Conservation (phyloP, 2,113 vertebrate species). For the Lipophrys pholis region DNA sequence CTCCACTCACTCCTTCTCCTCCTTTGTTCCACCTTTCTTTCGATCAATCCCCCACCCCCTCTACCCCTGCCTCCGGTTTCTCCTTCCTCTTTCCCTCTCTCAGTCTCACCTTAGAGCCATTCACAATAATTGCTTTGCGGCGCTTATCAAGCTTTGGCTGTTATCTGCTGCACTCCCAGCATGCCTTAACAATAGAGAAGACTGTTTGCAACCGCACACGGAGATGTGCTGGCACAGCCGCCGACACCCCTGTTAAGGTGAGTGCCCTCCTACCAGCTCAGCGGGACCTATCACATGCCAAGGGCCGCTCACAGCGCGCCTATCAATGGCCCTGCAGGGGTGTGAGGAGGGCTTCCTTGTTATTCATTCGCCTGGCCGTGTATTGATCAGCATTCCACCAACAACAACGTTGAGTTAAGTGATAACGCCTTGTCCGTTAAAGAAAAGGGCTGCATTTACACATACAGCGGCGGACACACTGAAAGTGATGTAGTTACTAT, state of each 20-base stretch:
- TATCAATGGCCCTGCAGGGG: slow-evolving; percentile 24
- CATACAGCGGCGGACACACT: too few species aligned
- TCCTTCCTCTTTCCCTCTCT: background rate
- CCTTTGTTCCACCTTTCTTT: background rate
- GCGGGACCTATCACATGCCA: slow-evolving; percentile 7
- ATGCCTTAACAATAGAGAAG: slow-evolving; percentile 5
- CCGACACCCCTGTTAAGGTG: too few species aligned
- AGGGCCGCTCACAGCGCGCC: slow-evolving; percentile 1
- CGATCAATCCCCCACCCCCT: background rate
- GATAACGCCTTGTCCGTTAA: too few species aligned
- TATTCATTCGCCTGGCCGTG: background rate
- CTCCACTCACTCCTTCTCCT: too few species aligned
- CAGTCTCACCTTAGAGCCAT: slow-evolving; percentile 46
- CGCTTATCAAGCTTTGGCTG: slow-evolving; percentile 44
- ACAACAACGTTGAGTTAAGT: background rate
- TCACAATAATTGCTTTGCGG: slow-evolving; percentile 61
- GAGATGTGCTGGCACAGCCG: background rate
- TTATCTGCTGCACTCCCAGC: slow-evolving; percentile 32
- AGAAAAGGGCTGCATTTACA: too few species aligned
- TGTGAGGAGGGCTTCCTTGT: slow-evolving; percentile 6
- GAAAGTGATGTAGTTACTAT: too few species aligned
- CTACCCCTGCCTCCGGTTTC: too few species aligned
- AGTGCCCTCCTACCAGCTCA: too few species aligned
- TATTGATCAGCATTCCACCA: slow-evolving; percentile 14
- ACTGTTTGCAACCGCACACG: slow-evolving; percentile 27